phyloP scores from a whole-genome alignment of 1,140 invertebrate genomes.

The Drosophila seguyi region DNA sequence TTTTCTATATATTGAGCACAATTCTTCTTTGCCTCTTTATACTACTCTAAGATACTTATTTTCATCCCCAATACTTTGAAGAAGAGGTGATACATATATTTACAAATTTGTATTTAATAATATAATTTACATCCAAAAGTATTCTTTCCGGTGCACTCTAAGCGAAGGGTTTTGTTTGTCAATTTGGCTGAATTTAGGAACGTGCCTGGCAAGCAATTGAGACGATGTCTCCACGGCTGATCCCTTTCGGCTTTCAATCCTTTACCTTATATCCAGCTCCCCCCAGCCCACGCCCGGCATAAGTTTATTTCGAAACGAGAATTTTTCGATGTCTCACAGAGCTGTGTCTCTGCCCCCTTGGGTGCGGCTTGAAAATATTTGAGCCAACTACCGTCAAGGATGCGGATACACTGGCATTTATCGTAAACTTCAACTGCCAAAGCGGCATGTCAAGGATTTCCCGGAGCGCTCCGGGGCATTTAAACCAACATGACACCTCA shows the following conservation, averaged over 20 bases:
- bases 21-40: too few species aligned
- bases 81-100: too few species aligned
- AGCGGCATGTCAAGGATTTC: conserved; percentile 76
- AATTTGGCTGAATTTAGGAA: conserved; percentile 68
- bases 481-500: conserved; percentile 76
- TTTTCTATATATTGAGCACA: too few species aligned
- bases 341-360: conserved; percentile 1
- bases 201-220: conserved; percentile 49
- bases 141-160: conserved; percentile 9
- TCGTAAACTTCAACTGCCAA: conserved; percentile 80
- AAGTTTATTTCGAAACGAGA: conserved; percentile 64
- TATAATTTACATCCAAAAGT: background rate
- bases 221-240: conserved; percentile 51
- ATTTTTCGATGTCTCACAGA: conserved; percentile 46
- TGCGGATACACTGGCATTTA: conserved; percentile 64
- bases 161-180: conserved; percentile 61
- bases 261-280: conserved; percentile 3
- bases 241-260: conserved; percentile 62
- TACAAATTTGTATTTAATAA: too few species aligned
- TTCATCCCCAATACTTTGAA: too few species aligned
- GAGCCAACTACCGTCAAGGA: conserved; percentile 58
- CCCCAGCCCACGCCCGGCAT: conserved; percentile 1
- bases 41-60: too few species aligned
- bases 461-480: conserved; percentile 57
- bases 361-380: conserved; percentile 65